Conservation (phyloP, 2,797 vertebrate species). For the Falco peregrinus region DNA sequence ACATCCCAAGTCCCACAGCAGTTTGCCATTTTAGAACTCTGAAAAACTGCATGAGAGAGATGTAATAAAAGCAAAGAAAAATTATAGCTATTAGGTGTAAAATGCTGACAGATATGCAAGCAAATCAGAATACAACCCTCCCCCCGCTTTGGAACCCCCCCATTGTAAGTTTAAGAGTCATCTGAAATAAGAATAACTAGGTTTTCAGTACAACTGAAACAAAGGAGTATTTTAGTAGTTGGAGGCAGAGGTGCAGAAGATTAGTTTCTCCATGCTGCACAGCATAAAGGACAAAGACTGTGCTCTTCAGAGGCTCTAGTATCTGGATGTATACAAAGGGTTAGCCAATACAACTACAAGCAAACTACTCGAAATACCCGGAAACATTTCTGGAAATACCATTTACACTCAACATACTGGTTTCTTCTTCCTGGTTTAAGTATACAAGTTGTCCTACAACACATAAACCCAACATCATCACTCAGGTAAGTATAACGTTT, state of each 20-base stretch:
- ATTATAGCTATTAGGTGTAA: neutral
- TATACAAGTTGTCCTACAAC: neutral
- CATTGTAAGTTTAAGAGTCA: neutral
- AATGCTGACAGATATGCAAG: neutral
- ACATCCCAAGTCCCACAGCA: neutral
- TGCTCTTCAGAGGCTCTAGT: neutral
- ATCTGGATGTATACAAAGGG: neutral
- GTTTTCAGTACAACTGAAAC: neutral
- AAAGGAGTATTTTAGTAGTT: neutral
- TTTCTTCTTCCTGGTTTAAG: neutral
- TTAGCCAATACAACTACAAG: neutral
- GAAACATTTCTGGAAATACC: neutral
- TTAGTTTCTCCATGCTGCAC: neutral
- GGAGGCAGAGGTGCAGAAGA: neutral
- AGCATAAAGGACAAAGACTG: neutral
- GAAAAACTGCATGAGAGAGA: neutral
- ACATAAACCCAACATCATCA: neutral
- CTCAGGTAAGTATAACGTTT: rapidly evolving
- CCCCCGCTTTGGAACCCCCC: neutral
- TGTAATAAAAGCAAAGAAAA: neutral
- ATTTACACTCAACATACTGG: neutral
- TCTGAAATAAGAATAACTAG: neutral
- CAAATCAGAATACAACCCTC: neutral
- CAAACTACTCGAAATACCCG: neutral
- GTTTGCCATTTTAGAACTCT: neutral